Evolutionary conservation across 92 coral and sea anemone species (phyloP).

Genomic region (Epizoanthus ramosus): DNA sequence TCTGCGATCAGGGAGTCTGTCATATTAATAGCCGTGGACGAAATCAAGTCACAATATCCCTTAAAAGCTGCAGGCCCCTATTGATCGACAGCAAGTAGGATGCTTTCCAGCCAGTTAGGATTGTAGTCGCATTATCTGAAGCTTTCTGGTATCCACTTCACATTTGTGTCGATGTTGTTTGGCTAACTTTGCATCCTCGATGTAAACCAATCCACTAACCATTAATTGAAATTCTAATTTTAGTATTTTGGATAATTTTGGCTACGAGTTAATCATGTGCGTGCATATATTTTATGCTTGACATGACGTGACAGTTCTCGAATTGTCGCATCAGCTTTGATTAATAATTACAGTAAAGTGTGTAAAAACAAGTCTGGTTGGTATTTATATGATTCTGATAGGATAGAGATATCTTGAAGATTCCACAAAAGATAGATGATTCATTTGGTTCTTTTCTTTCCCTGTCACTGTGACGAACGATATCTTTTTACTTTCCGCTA

Average conservation of each 20-base stretch:
- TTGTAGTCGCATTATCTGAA: background rate
- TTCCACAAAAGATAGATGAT: too few species aligned
- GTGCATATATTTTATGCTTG: constrained; percentile 39
- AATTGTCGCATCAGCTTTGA: background rate
- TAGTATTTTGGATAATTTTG: background rate
- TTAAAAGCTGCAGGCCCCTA: background rate
- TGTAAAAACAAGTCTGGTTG: background rate
- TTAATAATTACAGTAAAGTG: background rate
- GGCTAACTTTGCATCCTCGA: background rate
- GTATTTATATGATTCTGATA: too few species aligned
- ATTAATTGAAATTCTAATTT: constrained; percentile 15
- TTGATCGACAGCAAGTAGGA: background rate
- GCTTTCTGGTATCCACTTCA: background rate
- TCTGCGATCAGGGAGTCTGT: constrained; percentile 4
- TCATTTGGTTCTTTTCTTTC: too few species aligned
- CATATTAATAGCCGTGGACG: background rate
- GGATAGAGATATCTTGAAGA: too few species aligned
- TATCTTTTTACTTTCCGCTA: too few species aligned
- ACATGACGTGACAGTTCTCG: background rate
- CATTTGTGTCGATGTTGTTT: background rate
- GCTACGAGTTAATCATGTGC: background rate
- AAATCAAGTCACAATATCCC: background rate
- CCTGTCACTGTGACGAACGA: too few species aligned
- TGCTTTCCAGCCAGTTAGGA: constrained; percentile 2
- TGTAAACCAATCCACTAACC: constrained; percentile 17